Percentiles rank a stretch among this genome's conserved stretches.
Conservation (phyloP, 2,888 invertebrate genomes). For the Diaprepes abbreviatus region DNA sequence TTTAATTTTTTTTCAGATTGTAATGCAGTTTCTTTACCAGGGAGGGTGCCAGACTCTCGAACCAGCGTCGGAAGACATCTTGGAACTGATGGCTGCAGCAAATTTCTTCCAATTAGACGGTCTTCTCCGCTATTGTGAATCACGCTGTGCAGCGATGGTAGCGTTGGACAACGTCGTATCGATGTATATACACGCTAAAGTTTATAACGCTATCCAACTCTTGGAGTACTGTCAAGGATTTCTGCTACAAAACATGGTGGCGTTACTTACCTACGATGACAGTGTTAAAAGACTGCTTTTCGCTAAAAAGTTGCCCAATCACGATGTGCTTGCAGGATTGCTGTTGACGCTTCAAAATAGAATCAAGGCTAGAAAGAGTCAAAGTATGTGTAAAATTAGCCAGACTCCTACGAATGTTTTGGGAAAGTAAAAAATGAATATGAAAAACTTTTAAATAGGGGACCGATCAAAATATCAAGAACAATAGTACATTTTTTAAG, state of each 20-base stretch:
- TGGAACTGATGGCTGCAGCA: slow-evolving; percentile 92
- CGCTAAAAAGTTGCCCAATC: slow-evolving; percentile 90
- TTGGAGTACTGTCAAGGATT: slow-evolving; percentile 93
- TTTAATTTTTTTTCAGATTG: slow-evolving; percentile 79
- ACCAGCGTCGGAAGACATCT: slow-evolving; percentile 83
- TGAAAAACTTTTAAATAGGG: no score
- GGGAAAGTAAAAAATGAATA: background rate
- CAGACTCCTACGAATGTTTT: slow-evolving; percentile 4
- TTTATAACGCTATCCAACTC: slow-evolving; percentile 88
- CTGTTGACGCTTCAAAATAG: slow-evolving; percentile 85
- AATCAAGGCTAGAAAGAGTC: slow-evolving; percentile 75
- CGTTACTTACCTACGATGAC: slow-evolving; percentile 91
- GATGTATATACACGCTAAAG: slow-evolving; percentile 94
- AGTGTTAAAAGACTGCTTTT: slow-evolving; percentile 89
- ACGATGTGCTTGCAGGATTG: slow-evolving; percentile 88
- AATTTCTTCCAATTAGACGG: slow-evolving; percentile 93
- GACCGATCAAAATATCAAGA: no score
- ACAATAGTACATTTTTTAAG: no score
- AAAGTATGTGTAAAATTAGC: slow-evolving; percentile 47
- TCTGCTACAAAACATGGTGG: slow-evolving; percentile 93
- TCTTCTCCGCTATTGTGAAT: slow-evolving; percentile 87
- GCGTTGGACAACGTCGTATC: slow-evolving; percentile 91
- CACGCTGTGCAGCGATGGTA: slow-evolving; percentile 86
- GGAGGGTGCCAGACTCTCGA: slow-evolving; percentile 86
- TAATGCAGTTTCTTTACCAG: slow-evolving; percentile 93